Evolutionary conservation across 2,888 invertebrate species (phyloP), one percentile per base, ranked within the genome.

Genomic region (Phasia obesa): DNA sequence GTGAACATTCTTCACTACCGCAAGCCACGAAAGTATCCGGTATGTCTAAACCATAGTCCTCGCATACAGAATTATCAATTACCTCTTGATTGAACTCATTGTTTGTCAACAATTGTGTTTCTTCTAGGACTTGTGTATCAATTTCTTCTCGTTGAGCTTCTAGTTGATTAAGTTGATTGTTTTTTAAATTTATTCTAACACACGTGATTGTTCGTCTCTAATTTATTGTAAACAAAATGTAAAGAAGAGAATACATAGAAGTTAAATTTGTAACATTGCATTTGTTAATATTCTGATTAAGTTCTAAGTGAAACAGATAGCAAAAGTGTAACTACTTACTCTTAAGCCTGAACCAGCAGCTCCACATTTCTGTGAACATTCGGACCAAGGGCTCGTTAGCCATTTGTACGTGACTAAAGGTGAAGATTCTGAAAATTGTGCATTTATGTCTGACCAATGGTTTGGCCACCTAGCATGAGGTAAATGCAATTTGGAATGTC

Each of bases 331-430:
- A 23, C 11, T 64, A 88, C 89, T 88, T 84, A 91, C 91, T 87
- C 88, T 87, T 71, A 91, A 86, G 60, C 91, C 91, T 49, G 87
- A 88, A 31, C 97, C 97, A 71, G 93, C 93, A 51, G 95, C 95
- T 21, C 96, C 96, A 87, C 98, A 98, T 0, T 94, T 94, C 85
- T 95, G 95, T 1, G 96, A 96, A 89, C 98, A 98, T 15, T 94
- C 93, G 0, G 97, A 95, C 98, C 98, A 98, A 11, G 95, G 94
- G 0, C 95, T 95, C 13, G 95, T 94, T 88, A 94, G 93, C 97
- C 97, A 97, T 85, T 94, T 94, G 89, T 96, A 97, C 86, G 94
- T 92, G 85, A 94, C 85, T 59, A 75, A 82, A 17, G 67, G 59
- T 69, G 79, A 49, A 53, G 83, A 59, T 82, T 84, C 75, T 55